Conservation (phyloP, 2,888 invertebrate genomes). For the Germaria angustata region DNA sequence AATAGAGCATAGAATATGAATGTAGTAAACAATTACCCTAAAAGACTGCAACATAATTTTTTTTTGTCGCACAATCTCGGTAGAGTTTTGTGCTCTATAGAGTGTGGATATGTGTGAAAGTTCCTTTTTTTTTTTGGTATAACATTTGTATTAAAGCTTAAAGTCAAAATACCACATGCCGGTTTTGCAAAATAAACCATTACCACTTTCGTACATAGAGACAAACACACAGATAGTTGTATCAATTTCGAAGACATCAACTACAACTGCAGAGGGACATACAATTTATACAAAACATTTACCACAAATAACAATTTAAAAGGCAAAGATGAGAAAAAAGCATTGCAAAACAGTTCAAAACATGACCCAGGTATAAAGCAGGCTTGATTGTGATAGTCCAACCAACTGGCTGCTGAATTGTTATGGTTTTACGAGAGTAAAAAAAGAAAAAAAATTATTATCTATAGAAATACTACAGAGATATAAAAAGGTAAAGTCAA, state of each 20-base stretch:
- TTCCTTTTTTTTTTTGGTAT: background rate
- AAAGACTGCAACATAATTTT: background rate
- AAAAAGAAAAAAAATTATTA: constrained; percentile 40
- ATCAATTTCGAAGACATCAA: constrained; percentile 20
- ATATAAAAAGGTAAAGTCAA: constrained; percentile 53
- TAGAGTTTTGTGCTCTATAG: background rate
- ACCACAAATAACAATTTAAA: constrained; percentile 36
- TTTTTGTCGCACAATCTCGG: background rate
- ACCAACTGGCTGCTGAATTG: constrained; percentile 47
- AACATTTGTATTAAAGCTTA: constrained; percentile 26
- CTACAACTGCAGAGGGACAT: constrained; percentile 33
- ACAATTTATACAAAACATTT: constrained; percentile 13
- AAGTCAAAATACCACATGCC: constrained; percentile 51
- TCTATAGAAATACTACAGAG: constrained; percentile 25
- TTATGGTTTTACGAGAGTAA: constrained; percentile 8
- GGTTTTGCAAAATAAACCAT: constrained; percentile 34
- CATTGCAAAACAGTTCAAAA: constrained; percentile 20
- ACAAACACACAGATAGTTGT: background rate
- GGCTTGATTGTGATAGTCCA: constrained; percentile 16
- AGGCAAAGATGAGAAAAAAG: background rate
- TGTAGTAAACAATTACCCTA: constrained; percentile 7
- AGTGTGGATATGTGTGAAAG: background rate
- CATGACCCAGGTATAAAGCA: constrained; percentile 44
- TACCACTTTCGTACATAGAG: background rate
- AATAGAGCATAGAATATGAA: constrained; percentile 16